phyloP scores from a whole-genome alignment of 1,140 invertebrate species.

The Agraylea sexmaculata region DNA sequence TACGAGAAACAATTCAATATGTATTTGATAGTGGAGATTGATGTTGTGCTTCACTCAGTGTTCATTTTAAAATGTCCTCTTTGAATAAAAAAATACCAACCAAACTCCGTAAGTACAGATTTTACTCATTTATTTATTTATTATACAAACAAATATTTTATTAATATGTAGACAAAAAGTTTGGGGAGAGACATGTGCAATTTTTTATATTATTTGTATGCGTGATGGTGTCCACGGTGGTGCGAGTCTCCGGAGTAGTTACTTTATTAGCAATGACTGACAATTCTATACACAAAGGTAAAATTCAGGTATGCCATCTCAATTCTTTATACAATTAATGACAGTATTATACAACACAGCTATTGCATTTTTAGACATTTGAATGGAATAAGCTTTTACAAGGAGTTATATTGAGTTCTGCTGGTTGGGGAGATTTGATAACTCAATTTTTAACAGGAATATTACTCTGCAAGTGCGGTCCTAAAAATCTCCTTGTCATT shows the following conservation, averaged over 20 bases:
- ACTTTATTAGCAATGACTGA: slow-evolving; percentile 10
- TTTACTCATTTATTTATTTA: too few species aligned
- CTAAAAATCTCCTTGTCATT: slow-evolving; percentile 6
- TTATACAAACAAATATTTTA: too few species aligned
- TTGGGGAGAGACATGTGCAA: slow-evolving; percentile 7
- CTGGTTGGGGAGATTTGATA: slow-evolving; percentile 6
- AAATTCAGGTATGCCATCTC: slow-evolving; percentile 1
- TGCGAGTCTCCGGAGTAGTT: slow-evolving; percentile 1
- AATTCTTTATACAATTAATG: background rate
- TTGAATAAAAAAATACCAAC: too few species aligned
- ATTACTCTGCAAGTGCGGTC: slow-evolving; percentile 8
- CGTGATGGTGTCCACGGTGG: background rate
- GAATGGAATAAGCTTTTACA: slow-evolving; percentile 6
- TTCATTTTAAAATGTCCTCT: too few species aligned
- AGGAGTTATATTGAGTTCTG: slow-evolving; percentile 4
- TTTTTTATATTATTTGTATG: slow-evolving; percentile 2
- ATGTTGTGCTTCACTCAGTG: too few species aligned
- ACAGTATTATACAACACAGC: background rate
- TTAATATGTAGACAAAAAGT: background rate
- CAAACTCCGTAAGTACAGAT: too few species aligned
- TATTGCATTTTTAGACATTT: slow-evolving; percentile 8
- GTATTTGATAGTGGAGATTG: too few species aligned
- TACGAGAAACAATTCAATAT: too few species aligned
- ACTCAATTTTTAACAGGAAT: slow-evolving; percentile 1
- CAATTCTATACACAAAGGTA: background rate